Conservation (phyloP, 2,113 vertebrate genomes). For the Catharus bicknelli region DNA sequence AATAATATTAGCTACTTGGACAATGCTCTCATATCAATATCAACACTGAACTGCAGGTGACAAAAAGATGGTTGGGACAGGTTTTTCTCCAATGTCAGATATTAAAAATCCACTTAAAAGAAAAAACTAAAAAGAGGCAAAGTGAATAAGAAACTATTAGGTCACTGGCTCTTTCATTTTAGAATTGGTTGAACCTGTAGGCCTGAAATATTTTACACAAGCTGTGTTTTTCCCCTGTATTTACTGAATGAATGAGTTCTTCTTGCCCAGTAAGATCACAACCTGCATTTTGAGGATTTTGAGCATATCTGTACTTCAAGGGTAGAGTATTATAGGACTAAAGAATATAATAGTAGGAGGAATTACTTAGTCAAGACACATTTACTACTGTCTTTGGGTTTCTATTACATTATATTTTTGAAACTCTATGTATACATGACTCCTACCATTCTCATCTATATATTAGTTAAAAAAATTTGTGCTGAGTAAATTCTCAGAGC, state of each 20-base stretch:
- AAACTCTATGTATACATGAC: not conserved
- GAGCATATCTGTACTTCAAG: not conserved
- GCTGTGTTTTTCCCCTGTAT: not conserved
- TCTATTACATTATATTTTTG: not conserved
- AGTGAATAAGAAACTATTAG: not conserved
- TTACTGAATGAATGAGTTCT: not conserved
- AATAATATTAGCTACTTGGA: not conserved
- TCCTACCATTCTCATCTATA: not conserved
- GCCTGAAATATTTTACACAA: not conserved
- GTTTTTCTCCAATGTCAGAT: not conserved
- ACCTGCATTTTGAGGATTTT: not conserved
- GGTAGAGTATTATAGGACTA: not conserved
- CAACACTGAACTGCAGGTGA: not conserved
- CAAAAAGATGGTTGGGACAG: not conserved
- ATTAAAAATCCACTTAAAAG: not conserved
- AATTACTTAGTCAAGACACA: not conserved
- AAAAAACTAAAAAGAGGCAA: not conserved
- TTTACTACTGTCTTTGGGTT: not conserved
- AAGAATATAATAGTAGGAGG: not conserved
- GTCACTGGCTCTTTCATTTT: not conserved
- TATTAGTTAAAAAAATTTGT: not conserved
- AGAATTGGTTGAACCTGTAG: not conserved
- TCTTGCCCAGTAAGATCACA: not conserved
- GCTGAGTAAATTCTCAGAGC: not conserved
- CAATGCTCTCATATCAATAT: not conserved